These are phyloP conservation scores for Epiblema foenella DNA, from an alignment of 2,888 invertebrate species.

Conservation along the genomic window DNA sequence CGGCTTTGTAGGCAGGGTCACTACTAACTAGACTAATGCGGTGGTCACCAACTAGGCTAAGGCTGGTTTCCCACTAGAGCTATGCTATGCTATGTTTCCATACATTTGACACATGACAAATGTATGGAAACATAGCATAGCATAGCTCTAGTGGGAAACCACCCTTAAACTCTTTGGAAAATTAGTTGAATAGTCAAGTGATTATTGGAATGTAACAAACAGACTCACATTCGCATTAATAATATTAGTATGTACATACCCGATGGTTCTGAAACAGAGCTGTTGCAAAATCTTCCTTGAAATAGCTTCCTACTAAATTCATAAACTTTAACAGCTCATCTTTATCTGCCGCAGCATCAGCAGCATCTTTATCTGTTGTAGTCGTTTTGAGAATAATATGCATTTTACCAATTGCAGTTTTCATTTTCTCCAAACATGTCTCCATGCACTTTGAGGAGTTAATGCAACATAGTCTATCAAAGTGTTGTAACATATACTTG, in stretches of 20 bases:
- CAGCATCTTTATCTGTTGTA: too few species aligned
- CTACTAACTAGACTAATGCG: too few species aligned
- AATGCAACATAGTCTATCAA: constrained; percentile 4
- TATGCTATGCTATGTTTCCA: too few species aligned
- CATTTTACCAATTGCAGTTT: neutral
- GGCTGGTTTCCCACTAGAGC: too few species aligned
- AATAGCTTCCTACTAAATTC: neutral
- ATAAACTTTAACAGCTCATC: neutral
- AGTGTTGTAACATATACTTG: constrained; percentile 7
- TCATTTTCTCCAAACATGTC: constrained; percentile 1
- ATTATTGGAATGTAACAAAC: constrained; percentile 4
- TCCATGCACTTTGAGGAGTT: constrained; percentile 4
- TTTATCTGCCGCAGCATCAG: neutral
- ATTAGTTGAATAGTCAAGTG: neutral
- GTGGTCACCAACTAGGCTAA: too few species aligned
- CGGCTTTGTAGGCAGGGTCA: too few species aligned
- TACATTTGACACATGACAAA: too few species aligned
- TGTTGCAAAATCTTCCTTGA: neutral
- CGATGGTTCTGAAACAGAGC: constrained; percentile 2
- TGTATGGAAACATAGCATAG: too few species aligned
- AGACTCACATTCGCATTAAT: neutral
- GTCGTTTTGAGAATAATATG: neutral
- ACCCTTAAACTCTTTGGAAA: neutral
- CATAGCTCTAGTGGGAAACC: too few species aligned
- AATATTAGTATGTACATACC: constrained; percentile 8